phyloP scores from a whole-genome alignment of 2,888 invertebrate species.

The Drosophila antonietae region DNA sequence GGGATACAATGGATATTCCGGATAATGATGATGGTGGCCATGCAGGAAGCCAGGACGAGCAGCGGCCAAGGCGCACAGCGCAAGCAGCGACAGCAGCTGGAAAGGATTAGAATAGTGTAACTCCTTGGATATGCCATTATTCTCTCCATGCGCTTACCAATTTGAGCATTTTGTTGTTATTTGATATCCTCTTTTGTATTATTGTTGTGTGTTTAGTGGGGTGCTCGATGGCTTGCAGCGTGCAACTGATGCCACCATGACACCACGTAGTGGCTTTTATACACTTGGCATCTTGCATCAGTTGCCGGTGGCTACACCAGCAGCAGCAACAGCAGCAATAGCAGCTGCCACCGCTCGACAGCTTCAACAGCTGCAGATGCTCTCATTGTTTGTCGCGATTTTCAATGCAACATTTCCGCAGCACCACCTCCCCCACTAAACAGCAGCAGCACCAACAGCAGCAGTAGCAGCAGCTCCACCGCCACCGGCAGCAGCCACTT shows the following conservation, averaged over 20 bases:
- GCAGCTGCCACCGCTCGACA: conserved; percentile 37
- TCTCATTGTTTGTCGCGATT: conserved; percentile 72
- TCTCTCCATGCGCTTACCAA: conserved; percentile 55
- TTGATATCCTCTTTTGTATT: conserved; percentile 37
- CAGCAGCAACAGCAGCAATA: conserved; percentile 30
- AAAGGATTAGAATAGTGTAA: not conserved
- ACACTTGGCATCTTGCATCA: conserved; percentile 66
- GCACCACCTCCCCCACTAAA: not conserved
- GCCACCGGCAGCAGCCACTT: conserved; percentile 36
- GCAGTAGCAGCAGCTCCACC: conserved; percentile 5
- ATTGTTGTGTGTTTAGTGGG: conserved; percentile 13
- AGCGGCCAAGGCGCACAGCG: conserved; percentile 58
- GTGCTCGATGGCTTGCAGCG: conserved; percentile 44
- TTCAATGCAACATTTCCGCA: conserved; percentile 41
- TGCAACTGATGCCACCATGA: conserved; percentile 80
- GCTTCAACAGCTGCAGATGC: conserved; percentile 68
- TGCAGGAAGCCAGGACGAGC: conserved; percentile 83
- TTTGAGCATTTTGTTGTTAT: conserved; percentile 64
- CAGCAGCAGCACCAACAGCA: conserved; percentile 11
- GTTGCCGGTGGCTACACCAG: conserved; percentile 28
- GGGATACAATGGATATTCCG: conserved; percentile 57
- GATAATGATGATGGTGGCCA: conserved; percentile 78
- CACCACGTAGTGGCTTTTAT: conserved; percentile 78
- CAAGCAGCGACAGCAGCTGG: conserved; percentile 61
- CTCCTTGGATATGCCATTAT: not conserved